Evolutionary conservation across 2,888 invertebrate genomes (phyloP), one percentile per base, ranked within the genome.

Genomic region (Epistrophella euchroma): DNA sequence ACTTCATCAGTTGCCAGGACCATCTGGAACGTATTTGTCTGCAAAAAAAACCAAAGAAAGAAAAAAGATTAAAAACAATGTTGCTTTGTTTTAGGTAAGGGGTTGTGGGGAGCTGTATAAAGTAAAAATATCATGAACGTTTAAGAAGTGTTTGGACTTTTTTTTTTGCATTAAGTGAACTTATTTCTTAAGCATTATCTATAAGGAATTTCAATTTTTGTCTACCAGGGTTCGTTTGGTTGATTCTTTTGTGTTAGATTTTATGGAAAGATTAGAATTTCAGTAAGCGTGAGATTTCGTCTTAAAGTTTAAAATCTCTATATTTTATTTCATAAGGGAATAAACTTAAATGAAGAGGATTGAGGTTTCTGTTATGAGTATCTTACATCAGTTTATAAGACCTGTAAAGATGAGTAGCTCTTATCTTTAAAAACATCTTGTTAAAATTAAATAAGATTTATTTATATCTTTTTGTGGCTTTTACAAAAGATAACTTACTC

Each of bases 1-100:
- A 97, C 97, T 93, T 98, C 98, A 91, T 98, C 98, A 0, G 98
- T 98, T 0, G 97, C 97, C 71, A 99, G 91, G 4, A 98, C 95
- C 94, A 97, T 94, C 95, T 99, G 99, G 93, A 98, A 99, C 0
- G 98, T 98, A 91, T 99, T 99, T 2, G 98, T 97, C 96, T 97
- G 93, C 7, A 93, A 93, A 68, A 78, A 19, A n/a, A 15, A 77
- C 62, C 50, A 71, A 43, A 22, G n/a, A 62, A 6, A 6, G 7
- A 32, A 64, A 32, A 28, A 64, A 17, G 15, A 35, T 47, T 47
- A 43, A 45, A 62, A 47, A 64, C 45, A 64, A 37, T 60, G 60
- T 60, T 60, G 40, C 15, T 19, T 37, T 35, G 19, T 58, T n/a
- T n/a, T n/a, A 45, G 17, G 43, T 9, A 45, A 2, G 13, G 40